Evolutionary conservation across 2,888 invertebrate genomes (phyloP).

Genomic region (Euspilapteryx auroguttella): DNA sequence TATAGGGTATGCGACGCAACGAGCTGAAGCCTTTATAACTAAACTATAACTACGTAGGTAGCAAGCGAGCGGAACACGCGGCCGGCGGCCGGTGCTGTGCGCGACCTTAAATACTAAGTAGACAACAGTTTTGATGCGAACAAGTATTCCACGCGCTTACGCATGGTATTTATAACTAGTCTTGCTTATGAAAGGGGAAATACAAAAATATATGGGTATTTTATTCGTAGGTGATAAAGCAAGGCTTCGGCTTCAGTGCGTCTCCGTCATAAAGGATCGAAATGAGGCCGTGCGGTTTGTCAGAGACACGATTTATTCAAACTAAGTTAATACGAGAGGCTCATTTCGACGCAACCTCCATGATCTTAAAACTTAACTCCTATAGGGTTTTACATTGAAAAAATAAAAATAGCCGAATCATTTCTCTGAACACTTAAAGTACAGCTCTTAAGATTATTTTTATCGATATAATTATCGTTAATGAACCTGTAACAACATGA

Average conservation of each 20-base stretch:
- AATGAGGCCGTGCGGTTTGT: slow-evolving; percentile 1
- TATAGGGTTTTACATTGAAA: slow-evolving; percentile 39
- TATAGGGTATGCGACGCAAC: slow-evolving; percentile 15
- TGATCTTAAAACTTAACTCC: slow-evolving; percentile 19
- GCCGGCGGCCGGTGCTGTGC: slow-evolving; percentile 4
- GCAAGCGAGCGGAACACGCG: slow-evolving; percentile 8
- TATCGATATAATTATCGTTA: slow-evolving; percentile 52
- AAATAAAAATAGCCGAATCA: slow-evolving; percentile 39
- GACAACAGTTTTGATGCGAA: too few relatives aligned
- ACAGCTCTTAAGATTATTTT: slow-evolving; percentile 56
- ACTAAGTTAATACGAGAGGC: too few relatives aligned
- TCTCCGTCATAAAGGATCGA: slow-evolving; percentile 23
- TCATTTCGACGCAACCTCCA: slow-evolving; percentile 20
- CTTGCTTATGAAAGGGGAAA: slow-evolving; percentile 1
- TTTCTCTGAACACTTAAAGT: slow-evolving; percentile 61
- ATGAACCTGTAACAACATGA: slow-evolving; percentile 61
- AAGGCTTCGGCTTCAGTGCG: slow-evolving; percentile 21
- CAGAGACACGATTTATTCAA: too few relatives aligned
- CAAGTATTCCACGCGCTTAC: slow-evolving; percentile 2
- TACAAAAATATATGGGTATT: slow-evolving; percentile 2
- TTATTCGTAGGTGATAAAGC: slow-evolving; percentile 1
- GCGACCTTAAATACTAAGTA: too few relatives aligned
- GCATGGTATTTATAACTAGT: background rate
- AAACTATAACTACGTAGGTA: slow-evolving; percentile 6
- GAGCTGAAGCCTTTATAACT: slow-evolving; percentile 13